These are phyloP conservation scores for Pseudococcus viburni DNA, from an alignment of 2,888 invertebrate genomes.

Conservation along the genomic window DNA sequence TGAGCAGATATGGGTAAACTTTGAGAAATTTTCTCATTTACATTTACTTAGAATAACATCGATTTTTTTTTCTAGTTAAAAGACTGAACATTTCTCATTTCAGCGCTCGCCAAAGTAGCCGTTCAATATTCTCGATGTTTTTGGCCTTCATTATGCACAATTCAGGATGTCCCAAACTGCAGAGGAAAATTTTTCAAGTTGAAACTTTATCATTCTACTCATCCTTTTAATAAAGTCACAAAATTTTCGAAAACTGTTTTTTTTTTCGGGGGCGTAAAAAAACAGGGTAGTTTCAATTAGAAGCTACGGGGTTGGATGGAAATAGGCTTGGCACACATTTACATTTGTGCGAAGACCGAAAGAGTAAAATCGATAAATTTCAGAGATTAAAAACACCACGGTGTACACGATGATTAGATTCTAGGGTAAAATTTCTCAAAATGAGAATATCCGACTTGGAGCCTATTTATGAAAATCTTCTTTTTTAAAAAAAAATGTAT, in stretches of 20 bases:
- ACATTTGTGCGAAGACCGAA: background rate
- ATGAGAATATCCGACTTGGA: too few relatives aligned
- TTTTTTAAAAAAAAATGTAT: too few relatives aligned
- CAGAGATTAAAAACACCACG: background rate
- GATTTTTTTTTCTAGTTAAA: background rate
- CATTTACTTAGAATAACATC: background rate
- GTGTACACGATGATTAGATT: too few relatives aligned
- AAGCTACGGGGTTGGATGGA: background rate
- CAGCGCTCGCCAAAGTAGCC: background rate
- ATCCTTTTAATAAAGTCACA: background rate
- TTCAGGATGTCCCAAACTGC: background rate
- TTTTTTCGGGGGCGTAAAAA: background rate
- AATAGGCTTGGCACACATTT: background rate
- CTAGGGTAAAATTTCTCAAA: too few relatives aligned
- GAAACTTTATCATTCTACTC: background rate
- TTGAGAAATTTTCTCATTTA: too few relatives aligned
- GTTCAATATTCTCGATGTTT: background rate
- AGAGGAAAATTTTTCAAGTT: background rate
- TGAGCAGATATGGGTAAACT: too few relatives aligned
- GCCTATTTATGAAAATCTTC: too few relatives aligned
- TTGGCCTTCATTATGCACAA: conserved; percentile 1
- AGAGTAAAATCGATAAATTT: background rate
- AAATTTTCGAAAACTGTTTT: background rate
- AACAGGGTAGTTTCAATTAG: background rate
- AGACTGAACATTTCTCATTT: background rate